Evolutionary conservation across 2,113 vertebrate species (phyloP), one percentile per base, ranked within the genome.

Genomic region (Campylorhamphus procurvoides): DNA sequence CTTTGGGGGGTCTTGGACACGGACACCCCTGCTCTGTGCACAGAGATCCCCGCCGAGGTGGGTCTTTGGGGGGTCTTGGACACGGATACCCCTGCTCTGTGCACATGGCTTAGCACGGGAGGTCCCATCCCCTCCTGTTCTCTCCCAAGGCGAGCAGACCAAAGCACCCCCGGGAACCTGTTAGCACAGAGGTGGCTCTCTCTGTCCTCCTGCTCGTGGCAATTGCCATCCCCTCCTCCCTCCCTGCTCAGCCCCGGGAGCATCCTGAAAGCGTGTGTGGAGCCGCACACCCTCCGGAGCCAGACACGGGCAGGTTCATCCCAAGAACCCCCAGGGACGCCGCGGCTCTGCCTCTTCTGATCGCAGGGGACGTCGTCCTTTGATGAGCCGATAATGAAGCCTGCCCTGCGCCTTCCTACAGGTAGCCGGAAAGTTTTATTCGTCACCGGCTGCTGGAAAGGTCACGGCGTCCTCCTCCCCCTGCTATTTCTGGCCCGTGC

Each of bases 401-500:
- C 71, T 39, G 78, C 85, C 63, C 64, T 67, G 91, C 9, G 24
- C 82, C 58, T 94, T 97, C 78, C 93, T 75, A 89, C 93, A 87
- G 87, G 89, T 90, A 82, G 62, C 94, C 24, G 24, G 62, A 84
- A 96, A 96, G 93, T 96, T 96, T 93, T 83, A 47, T 60, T 67
- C 7, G 3, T 94, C 84, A 50, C 72, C 14, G 15, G 77, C 93
- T 92, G 83, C 90, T 80, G 68, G 93, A 96, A 97, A 97, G 96
- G 95, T 97, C 97, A 97, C 62, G 3, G 58, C 2, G 79, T 88
- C 93, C 94, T 96, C 78, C 81, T 87, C 52, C 46, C 85, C 49
- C 22, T 81, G 78, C 93, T 94, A 89, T 94, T 97, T 94, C 79
- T 94, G 82, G 87, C 53, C 72, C 12, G 2, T 95, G 97, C 95